Conservation (phyloP, 2,113 vertebrate genomes). For the Cnemophilus loriae region DNA sequence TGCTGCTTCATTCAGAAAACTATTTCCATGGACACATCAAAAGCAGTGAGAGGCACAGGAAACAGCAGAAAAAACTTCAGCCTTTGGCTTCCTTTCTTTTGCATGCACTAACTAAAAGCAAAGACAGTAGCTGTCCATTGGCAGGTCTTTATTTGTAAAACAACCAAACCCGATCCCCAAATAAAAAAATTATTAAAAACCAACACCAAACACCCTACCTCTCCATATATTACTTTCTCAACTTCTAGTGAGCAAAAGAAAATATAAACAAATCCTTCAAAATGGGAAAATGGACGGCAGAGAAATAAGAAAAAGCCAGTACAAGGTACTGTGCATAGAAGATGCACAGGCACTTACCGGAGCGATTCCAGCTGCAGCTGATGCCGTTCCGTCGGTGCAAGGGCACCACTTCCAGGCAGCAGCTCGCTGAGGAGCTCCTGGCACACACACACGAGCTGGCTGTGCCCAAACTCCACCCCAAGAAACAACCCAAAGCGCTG, state of each 20-base stretch:
- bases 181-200: background rate
- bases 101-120: background rate
- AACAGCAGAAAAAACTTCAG: background rate
- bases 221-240: background rate
- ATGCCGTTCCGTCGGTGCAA: background rate
- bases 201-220: background rate
- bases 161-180: fast-evolving
- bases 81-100: background rate
- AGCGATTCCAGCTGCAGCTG: background rate
- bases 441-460: no score
- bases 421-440: background rate
- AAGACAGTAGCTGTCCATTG: background rate
- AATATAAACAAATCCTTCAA: background rate
- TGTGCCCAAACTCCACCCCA: background rate
- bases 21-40: background rate
- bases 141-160: background rate
- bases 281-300: background rate
- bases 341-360: background rate
- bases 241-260: background rate
- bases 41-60: background rate
- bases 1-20: background rate
- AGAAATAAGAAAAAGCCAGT: background rate
- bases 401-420: background rate
- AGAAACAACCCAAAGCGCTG: background rate
- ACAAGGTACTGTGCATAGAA: background rate